phyloP scores from a whole-genome alignment of 1,140 invertebrate species.

The Chrysomallon squamiferum region DNA sequence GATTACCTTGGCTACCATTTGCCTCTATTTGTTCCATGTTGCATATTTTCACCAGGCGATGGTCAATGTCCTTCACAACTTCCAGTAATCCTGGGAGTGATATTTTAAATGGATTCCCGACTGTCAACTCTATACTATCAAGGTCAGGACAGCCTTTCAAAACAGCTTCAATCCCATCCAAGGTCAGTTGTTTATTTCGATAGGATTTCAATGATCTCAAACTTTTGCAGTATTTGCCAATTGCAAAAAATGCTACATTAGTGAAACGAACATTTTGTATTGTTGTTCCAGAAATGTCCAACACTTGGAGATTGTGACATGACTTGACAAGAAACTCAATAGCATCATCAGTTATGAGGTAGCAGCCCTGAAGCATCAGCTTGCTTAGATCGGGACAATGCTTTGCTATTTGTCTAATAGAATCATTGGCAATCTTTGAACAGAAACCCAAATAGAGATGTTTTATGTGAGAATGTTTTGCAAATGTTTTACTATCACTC shows the following conservation, averaged over 20 bases:
- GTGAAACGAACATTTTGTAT: slow-evolving; percentile 12
- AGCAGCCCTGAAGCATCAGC: slow-evolving; percentile 19
- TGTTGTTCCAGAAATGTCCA: slow-evolving; percentile 21
- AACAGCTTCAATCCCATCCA: slow-evolving; percentile 7
- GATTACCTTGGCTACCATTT: slow-evolving; percentile 4
- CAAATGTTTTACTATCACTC: neutral
- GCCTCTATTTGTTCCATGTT: slow-evolving; percentile 11
- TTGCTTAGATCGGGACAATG: slow-evolving; percentile 22
- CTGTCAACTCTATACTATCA: neutral
- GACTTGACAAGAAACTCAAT: slow-evolving; percentile 11
- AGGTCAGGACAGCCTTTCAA: slow-evolving; percentile 12
- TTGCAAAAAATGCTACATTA: slow-evolving; percentile 9
- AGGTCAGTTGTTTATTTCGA: slow-evolving; percentile 21
- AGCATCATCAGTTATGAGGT: slow-evolving; percentile 27
- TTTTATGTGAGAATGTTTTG: slow-evolving; percentile 17
- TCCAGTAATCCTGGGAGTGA: slow-evolving; percentile 4
- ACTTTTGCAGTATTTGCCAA: slow-evolving; percentile 11
- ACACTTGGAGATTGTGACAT: slow-evolving; percentile 13
- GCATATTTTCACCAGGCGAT: slow-evolving; percentile 8
- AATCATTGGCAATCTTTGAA: slow-evolving; percentile 20
- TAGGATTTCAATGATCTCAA: slow-evolving; percentile 8
- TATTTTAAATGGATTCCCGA: slow-evolving; percentile 7
- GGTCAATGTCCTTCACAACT: slow-evolving; percentile 13
- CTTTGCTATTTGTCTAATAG: slow-evolving; percentile 20
- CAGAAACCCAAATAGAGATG: slow-evolving; percentile 24